These are phyloP conservation scores for Phalacrocorax aristotelis DNA, from an alignment of 2,113 vertebrate species.

Conservation along the genomic window DNA sequence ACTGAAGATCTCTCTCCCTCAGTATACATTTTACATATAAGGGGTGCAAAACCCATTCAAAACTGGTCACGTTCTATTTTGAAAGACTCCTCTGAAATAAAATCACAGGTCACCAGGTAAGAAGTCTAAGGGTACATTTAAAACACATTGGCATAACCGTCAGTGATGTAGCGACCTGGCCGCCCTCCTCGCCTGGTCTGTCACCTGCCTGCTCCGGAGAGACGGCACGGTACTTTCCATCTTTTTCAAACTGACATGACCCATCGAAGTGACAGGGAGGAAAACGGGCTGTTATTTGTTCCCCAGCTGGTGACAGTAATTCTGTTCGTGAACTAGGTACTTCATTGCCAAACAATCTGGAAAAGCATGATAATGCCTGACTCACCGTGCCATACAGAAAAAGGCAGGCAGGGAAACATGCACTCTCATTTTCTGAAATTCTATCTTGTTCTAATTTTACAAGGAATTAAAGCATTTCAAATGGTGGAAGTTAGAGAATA, in stretches of 20 bases:
- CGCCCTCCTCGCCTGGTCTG: neutral
- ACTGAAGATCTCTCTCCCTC: neutral
- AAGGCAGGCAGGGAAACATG: conserved; percentile 39
- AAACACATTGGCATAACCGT: neutral
- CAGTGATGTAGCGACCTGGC: neutral
- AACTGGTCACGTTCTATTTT: neutral
- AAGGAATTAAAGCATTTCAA: conserved; percentile 71
- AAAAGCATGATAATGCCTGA: conserved; percentile 52
- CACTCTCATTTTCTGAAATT: conserved; percentile 56
- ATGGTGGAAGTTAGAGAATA: conserved; percentile 56
- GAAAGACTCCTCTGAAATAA: conserved; percentile 11
- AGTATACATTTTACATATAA: neutral
- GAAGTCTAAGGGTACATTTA: neutral
- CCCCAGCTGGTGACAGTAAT: conserved; percentile 48
- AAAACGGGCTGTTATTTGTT: conserved; percentile 48
- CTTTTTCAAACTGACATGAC: neutral
- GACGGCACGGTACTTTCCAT: neutral
- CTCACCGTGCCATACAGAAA: conserved; percentile 10
- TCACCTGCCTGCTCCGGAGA: conserved; percentile 17
- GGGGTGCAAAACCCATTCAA: neutral
- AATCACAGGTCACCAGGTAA: neutral
- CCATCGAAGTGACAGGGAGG: conserved; percentile 12
- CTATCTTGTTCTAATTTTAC: conserved; percentile 72
- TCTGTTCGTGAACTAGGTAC: conserved; percentile 53
- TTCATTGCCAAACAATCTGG: conserved; percentile 58